Evolutionary conservation across 2,113 vertebrate genomes (phyloP).

Genomic region (Scomber colias): DNA sequence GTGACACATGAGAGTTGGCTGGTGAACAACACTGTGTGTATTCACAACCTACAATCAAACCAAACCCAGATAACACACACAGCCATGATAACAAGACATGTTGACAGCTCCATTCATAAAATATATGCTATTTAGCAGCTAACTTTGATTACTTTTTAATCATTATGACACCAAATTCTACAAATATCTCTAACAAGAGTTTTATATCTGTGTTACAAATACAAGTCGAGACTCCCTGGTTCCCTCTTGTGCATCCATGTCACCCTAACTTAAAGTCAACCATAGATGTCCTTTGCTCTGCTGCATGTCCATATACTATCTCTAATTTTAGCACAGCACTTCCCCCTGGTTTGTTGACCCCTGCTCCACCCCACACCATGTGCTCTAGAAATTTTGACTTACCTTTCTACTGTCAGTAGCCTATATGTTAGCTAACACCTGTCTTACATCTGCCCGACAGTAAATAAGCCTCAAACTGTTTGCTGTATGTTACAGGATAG

Average conservation of each 20-base stretch:
- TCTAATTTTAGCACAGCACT: slow-evolving; percentile 63
- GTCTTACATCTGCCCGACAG: not conserved
- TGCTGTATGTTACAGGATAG: not conserved
- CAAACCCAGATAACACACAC: not conserved
- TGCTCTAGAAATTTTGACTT: not conserved
- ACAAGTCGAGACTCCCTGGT: not conserved
- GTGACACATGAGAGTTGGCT: not conserved
- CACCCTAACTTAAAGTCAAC: not conserved
- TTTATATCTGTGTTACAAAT: not conserved
- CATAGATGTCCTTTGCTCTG: slow-evolving; percentile 26
- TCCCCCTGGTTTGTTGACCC: slow-evolving; percentile 37
- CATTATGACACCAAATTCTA: not conserved
- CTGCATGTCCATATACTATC: slow-evolving; percentile 8
- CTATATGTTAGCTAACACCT: not conserved
- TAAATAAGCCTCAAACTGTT: not conserved
- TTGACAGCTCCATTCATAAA: not conserved
- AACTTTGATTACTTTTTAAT: not conserved
- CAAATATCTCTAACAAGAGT: not conserved
- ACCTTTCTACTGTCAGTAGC: not conserved
- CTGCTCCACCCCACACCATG: slow-evolving; percentile 4
- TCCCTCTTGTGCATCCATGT: not conserved
- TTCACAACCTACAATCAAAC: not conserved
- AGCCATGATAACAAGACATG: not conserved
- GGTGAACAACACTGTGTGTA: not conserved
- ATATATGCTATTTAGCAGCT: not conserved